Conservation (phyloP, 2,888 invertebrate genomes). For the Polymixis flavicincta region DNA sequence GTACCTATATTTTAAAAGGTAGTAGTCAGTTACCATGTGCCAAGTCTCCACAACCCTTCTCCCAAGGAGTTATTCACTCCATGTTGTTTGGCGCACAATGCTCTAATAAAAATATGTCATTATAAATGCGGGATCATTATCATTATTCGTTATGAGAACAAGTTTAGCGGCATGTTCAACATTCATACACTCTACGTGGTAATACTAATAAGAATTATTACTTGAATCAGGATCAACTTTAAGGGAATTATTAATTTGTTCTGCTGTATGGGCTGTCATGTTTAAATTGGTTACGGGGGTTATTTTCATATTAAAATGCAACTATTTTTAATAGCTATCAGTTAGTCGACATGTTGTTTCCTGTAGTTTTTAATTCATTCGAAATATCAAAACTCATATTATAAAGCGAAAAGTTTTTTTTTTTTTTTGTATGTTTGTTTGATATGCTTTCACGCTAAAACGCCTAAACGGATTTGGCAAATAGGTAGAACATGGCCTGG, state of each 20-base stretch:
- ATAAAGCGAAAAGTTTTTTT: too few relatives aligned
- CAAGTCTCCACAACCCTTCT: constrained; percentile 24
- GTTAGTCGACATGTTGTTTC: background rate
- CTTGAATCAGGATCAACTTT: constrained; percentile 5
- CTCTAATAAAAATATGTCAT: constrained; percentile 81
- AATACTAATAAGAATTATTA: constrained; percentile 52
- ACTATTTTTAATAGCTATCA: background rate
- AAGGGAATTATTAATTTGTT: constrained; percentile 33
- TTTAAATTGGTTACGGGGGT: constrained; percentile 12
- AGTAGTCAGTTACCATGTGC: constrained; percentile 44
- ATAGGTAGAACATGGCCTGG: too few relatives aligned
- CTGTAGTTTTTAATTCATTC: background rate
- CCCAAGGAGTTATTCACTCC: constrained; percentile 64
- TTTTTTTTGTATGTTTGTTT: too few relatives aligned
- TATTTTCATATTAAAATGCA: background rate
- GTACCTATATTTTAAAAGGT: background rate
- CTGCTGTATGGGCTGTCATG: constrained; percentile 6
- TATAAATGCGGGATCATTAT: constrained; percentile 77
- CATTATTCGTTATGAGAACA: constrained; percentile 62
- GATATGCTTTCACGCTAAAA: too few relatives aligned
- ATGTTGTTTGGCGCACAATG: constrained; percentile 75
- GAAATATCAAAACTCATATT: background rate
- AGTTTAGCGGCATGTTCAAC: constrained; percentile 59
- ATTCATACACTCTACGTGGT: constrained; percentile 45
- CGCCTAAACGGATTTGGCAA: too few relatives aligned